Evolutionary conservation across 35 echinoderm and acorn worm species (phyloP), one percentile per base, ranked within the genome.

Genomic region (Apostichopus japonicus): DNA sequence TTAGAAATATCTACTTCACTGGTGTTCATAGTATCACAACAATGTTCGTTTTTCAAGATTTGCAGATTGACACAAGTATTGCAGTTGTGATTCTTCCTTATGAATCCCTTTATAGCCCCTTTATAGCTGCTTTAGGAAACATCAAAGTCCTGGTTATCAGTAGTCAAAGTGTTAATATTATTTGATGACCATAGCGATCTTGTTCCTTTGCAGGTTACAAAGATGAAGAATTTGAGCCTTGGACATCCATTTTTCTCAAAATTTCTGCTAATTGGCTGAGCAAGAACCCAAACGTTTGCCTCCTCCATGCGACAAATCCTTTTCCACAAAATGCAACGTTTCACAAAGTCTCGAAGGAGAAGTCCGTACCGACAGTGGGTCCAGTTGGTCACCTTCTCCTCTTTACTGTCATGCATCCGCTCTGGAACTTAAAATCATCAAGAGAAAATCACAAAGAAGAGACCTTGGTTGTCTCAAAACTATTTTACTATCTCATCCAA

Each of bases 181-280:
- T 44, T 44, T 44, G 33, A 44, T 44, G 33, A 44, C 33, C 33
- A 44, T 44, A 44, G 33, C 33, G 33, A 44, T 44, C 33, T 44
- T 44, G 33, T 44, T 44, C 33, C 33, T 22, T 67, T 53, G 52
- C 56, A 87, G 86, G 86, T 16, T 71, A 67, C 86, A 87, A 87
- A 87, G 86, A 87, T 23, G 86, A 87, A 63, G 19, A 1, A 17
- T 87, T 87, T 71, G 23, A 53, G 5, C 86, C n/a, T 8, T 87
- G 53, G 9, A 87, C 22, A 21, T 87, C 86, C 53, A 25, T 87
- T 22, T 67, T 87, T 71, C 53, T 87, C 11, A 62, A 71, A 23
- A 87, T 87, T 71, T 14, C 86, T 44, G n/a, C 86, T 87, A 57
- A 87, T 10, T 87, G 86, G 86, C 86, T 87, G 3, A 71, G 86